Conservation (phyloP, 2,888 invertebrate genomes). For the Cryptosula pallasiana region DNA sequence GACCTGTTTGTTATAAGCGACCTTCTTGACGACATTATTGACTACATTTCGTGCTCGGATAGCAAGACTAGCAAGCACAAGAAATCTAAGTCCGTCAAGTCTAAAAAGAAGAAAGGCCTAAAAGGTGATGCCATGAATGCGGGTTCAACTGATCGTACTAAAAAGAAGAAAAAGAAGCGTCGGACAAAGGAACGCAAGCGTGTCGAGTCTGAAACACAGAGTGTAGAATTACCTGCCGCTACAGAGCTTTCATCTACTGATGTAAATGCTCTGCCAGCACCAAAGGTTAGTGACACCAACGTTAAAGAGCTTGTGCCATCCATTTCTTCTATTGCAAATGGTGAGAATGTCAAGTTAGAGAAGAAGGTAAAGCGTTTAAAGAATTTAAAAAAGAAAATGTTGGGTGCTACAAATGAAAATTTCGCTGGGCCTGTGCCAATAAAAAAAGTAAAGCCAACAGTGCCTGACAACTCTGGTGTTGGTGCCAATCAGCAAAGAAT, state of each 20-base stretch:
- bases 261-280: background rate
- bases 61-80: background rate
- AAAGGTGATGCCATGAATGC: background rate
- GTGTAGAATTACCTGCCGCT: background rate
- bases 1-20: slow-evolving; percentile 16
- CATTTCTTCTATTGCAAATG: slow-evolving; percentile 7
- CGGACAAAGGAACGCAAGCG: background rate
- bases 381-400: background rate
- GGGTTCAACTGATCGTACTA: background rate
- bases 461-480: background rate
- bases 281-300: background rate
- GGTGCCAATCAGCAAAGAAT: slow-evolving; percentile 13
- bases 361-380: slow-evolving; percentile 3
- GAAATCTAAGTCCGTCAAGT: background rate
- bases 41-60: background rate
- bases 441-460: background rate
- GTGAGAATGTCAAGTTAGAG: slow-evolving; percentile 11
- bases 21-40: slow-evolving; percentile 20
- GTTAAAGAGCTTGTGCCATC: background rate
- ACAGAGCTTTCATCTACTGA: background rate
- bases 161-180: slow-evolving; percentile 7
- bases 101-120: background rate
- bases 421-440: background rate
- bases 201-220: background rate
- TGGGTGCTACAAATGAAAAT: background rate